These are phyloP conservation scores for Gephyroberyx darwinii DNA, from an alignment of 2,797 vertebrate species.

Conservation along the genomic window DNA sequence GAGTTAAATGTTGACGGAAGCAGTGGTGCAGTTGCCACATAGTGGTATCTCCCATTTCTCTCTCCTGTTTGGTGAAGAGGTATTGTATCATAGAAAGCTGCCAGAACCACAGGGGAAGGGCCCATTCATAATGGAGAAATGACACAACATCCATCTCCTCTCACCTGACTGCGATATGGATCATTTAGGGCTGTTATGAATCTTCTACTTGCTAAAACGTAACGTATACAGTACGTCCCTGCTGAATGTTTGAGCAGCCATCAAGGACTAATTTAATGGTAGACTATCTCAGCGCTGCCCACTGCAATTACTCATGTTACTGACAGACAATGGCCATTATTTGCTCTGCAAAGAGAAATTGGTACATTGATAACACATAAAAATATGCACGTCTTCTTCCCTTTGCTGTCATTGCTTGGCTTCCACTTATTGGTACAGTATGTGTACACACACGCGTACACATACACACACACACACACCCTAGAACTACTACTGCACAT, in stretches of 20 bases:
- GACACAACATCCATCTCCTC: slow-evolving; percentile 39
- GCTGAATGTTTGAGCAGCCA: slow-evolving; percentile 30
- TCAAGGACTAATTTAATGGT: slow-evolving; percentile 37
- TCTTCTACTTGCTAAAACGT: slow-evolving; percentile 31
- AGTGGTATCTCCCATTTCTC: slow-evolving; percentile 33
- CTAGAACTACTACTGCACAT: too few species aligned
- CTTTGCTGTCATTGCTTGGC: not conserved
- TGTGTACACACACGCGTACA: too few species aligned
- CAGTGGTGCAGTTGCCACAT: slow-evolving; percentile 33
- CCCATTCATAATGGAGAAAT: slow-evolving; percentile 45
- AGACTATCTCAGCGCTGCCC: slow-evolving; percentile 8
- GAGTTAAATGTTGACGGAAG: slow-evolving; percentile 27
- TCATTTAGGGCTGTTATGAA: slow-evolving; percentile 48
- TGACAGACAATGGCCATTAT: not conserved
- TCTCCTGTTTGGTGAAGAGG: slow-evolving; percentile 34
- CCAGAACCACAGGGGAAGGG: slow-evolving; percentile 45
- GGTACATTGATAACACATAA: not conserved
- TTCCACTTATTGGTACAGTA: not conserved
- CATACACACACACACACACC: too few species aligned
- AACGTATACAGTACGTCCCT: slow-evolving; percentile 1
- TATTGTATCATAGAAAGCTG: slow-evolving; percentile 47
- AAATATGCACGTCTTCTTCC: not conserved
- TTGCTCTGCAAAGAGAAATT: slow-evolving; percentile 9
- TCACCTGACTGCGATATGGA: slow-evolving; percentile 33
- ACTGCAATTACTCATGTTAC: not conserved